Conservation (phyloP, 2,797 vertebrate genomes). For the Pangasius macronema region DNA sequence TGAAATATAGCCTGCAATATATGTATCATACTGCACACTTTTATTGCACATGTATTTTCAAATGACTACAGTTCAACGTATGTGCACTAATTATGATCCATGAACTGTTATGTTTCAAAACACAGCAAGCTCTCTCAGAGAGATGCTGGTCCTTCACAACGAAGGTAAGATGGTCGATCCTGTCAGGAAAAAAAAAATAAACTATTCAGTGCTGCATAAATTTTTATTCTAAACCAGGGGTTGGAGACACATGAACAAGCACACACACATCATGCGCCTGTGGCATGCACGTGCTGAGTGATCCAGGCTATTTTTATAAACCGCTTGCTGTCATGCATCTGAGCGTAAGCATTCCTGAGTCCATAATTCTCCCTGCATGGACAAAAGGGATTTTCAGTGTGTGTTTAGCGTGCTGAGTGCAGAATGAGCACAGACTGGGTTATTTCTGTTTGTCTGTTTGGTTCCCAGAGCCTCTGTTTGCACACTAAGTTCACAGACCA, state of each 20-base stretch:
- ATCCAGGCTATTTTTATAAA: constrained; percentile 26
- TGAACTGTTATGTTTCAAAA: not conserved
- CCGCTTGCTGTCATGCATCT: constrained; percentile 44
- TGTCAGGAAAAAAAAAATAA: not conserved
- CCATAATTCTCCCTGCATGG: constrained; percentile 51
- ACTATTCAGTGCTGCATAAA: not conserved
- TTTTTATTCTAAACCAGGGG: constrained; percentile 1
- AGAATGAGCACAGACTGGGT: constrained; percentile 33
- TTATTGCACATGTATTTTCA: not conserved
- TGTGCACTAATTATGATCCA: not conserved
- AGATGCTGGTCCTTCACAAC: not conserved
- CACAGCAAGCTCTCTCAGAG: not conserved
- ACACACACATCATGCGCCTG: constrained; percentile 1
- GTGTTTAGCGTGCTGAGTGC: constrained; percentile 38
- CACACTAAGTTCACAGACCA: constrained; percentile 13
- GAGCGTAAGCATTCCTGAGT: constrained; percentile 45
- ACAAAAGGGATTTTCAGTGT: constrained; percentile 57
- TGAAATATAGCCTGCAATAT: constrained; percentile 1
- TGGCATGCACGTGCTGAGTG: constrained; percentile 6
- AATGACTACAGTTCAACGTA: not conserved
- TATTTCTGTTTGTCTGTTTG: constrained; percentile 26
- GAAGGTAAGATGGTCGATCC: constrained; percentile 11
- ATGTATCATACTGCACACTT: not conserved
- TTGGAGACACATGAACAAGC: not conserved
- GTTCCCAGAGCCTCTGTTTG: constrained; percentile 24